Percentiles rank a stretch among this genome's conserved stretches.
phyloP scores from a whole-genome alignment of 2,113 vertebrate species.

The Datnioides undecimradiatus region DNA sequence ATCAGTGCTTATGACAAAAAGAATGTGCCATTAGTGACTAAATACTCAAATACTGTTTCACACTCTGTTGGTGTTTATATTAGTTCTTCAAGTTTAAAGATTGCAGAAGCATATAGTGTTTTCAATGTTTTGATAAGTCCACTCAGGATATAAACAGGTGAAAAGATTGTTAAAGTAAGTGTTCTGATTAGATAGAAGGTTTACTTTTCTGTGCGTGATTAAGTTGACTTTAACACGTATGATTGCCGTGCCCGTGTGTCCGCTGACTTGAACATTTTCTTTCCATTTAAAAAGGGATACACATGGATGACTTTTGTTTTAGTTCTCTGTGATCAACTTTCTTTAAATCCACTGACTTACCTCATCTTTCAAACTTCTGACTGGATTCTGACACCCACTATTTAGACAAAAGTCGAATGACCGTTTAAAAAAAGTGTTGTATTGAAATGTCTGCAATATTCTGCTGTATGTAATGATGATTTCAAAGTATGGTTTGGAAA shows the following conservation, averaged over 20 bases:
- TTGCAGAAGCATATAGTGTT: conserved; percentile 1
- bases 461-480: conserved; percentile 18
- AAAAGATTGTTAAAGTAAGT: conserved; percentile 33
- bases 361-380: conserved; percentile 20
- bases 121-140: conserved; percentile 19
- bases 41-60: conserved; percentile 43
- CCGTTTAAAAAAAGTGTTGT: conserved; percentile 32
- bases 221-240: conserved; percentile 3
- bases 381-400: conserved; percentile 10
- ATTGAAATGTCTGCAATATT: conserved; percentile 43
- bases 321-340: neutral
- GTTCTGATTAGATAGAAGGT: conserved; percentile 9
- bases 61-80: conserved; percentile 31
- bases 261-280: conserved; percentile 8
- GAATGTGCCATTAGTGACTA: conserved; percentile 65
- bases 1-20: conserved; percentile 77
- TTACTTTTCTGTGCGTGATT: conserved; percentile 42
- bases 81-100: conserved; percentile 3
- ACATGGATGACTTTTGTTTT: neutral
- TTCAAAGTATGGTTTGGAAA: conserved; percentile 46
- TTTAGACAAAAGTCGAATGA: conserved; percentile 23
- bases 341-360: conserved; percentile 7
- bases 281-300: neutral
- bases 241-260: conserved; percentile 11
- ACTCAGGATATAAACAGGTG: conserved; percentile 19